Evolutionary conservation across 2,797 vertebrate species (phyloP), one percentile per base, ranked within the genome.

Genomic region (Bufotes viridis): DNA sequence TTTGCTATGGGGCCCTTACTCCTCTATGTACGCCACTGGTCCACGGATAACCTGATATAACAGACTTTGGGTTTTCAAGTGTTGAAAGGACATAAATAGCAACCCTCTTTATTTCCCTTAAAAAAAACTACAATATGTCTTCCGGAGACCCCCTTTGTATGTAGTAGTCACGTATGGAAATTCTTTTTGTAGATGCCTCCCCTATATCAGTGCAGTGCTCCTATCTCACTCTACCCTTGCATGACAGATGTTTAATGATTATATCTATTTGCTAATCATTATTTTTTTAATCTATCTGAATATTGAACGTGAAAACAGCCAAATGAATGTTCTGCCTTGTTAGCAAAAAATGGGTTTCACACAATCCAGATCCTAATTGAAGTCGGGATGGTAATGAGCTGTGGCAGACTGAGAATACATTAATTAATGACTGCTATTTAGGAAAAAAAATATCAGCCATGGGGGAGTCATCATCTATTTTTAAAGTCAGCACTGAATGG

Each of bases 241-340:
- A 18, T 60, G 78, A 60, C 55, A 79, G 78, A 34, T 58, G 55
- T 79, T 78, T 57, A 57, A 55, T 57, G n/a, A 78, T 57, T 55
- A 78, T 26, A 24, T 79, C 24, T 60, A 29, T 60, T 29, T 29
- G 18, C 55, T 29, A 58, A 79, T 79, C 60, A 79, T 51, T n/a
- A n/a, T 51, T 76, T 76, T 53, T 53, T 76, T 74, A 49, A 51
- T 76, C 10, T 53, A 86, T 76, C 49, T 76, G 49, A 76, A n/a
- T 76, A 53, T 53, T 53, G 74, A 49, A 76, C 22, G 18, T 22
- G 74, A 53, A 55, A 74, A 74, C 53, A 75, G 82, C 65, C 74
- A 42, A 57, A 60, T 74, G 22, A 67, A 61, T 42, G 55, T 80
- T 80, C 29, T 57, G 78, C 55, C 58, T 57, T 18, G 78, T 51